These are phyloP conservation scores for Eurosta solidaginis DNA, from an alignment of 1,140 invertebrate species.

Conservation along the genomic window DNA sequence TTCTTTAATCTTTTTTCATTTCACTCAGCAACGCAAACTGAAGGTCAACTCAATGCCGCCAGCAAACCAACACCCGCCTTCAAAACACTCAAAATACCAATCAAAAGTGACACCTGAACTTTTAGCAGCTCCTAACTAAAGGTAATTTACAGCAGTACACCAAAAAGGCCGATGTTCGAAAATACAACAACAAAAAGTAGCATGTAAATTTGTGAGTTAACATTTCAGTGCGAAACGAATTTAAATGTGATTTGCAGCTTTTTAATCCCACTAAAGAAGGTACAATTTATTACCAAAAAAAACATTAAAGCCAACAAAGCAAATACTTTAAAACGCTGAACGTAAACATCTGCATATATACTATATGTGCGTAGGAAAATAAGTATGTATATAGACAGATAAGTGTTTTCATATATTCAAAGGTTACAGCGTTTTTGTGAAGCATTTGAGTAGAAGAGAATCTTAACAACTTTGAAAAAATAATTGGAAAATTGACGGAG, in stretches of 20 bases:
- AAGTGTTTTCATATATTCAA: too few relatives aligned
- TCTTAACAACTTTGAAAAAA: too few relatives aligned
- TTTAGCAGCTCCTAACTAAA: not conserved
- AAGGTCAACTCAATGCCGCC: not conserved
- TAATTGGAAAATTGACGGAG: too few relatives aligned
- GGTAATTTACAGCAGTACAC: not conserved
- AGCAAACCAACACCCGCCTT: not conserved
- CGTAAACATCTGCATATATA: too few relatives aligned
- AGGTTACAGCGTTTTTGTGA: too few relatives aligned
- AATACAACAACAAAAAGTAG: not conserved
- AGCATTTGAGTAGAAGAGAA: too few relatives aligned
- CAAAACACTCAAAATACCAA: not conserved
- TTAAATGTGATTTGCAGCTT: not conserved
- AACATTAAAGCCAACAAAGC: not conserved
- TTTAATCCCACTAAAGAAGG: not conserved
- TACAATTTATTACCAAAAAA: not conserved
- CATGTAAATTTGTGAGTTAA: not conserved
- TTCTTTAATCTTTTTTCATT: not conserved
- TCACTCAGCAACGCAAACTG: not conserved
- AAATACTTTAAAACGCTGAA: not conserved
- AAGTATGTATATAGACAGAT: too few relatives aligned
- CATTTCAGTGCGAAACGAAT: not conserved
- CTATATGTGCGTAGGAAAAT: too few relatives aligned
- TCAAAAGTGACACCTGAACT: not conserved
- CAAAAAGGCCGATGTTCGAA: not conserved